phyloP scores from a whole-genome alignment of 2,797 vertebrate species.

The Poeciliopsis presidionis region DNA sequence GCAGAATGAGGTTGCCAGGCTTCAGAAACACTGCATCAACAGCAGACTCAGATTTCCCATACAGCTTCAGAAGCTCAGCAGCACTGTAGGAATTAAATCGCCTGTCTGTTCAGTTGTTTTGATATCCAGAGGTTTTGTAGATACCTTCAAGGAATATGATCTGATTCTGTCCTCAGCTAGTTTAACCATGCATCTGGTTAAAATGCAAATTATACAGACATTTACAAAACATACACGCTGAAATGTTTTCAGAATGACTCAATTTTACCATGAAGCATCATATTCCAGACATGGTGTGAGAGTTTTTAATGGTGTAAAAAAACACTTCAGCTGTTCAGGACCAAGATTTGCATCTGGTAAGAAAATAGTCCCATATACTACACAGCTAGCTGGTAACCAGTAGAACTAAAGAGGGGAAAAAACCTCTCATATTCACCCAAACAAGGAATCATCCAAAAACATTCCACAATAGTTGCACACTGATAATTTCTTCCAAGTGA shows the following conservation, averaged over 20 bases:
- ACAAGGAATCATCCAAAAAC: conserved; percentile 19
- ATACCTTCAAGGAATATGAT: neutral
- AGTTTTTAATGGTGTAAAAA: conserved; percentile 14
- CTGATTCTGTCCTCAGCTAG: conserved; percentile 11
- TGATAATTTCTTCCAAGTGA: conserved; percentile 25
- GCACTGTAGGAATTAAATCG: conserved; percentile 15
- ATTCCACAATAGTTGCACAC: conserved; percentile 37
- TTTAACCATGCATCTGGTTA: conserved; percentile 26
- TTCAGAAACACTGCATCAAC: conserved; percentile 37
- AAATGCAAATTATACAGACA: conserved; percentile 43
- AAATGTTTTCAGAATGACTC: conserved; percentile 35
- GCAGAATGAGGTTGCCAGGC: conserved; percentile 58
- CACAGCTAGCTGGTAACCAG: conserved; percentile 6
- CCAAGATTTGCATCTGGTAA: conserved; percentile 14
- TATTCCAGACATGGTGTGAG: conserved; percentile 24
- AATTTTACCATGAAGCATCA: conserved; percentile 21
- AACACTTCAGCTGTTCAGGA: neutral
- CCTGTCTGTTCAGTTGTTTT: neutral
- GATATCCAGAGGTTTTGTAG: conserved; percentile 7
- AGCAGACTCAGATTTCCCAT: conserved; percentile 21
- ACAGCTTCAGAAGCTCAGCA: conserved; percentile 24
- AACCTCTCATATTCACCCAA: conserved; percentile 10
- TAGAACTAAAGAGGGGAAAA: neutral
- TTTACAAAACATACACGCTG: conserved; percentile 20
- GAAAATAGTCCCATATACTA: conserved; percentile 6